phyloP scores from a whole-genome alignment of 2,888 invertebrate genomes.

The Frankliniella fusca region DNA sequence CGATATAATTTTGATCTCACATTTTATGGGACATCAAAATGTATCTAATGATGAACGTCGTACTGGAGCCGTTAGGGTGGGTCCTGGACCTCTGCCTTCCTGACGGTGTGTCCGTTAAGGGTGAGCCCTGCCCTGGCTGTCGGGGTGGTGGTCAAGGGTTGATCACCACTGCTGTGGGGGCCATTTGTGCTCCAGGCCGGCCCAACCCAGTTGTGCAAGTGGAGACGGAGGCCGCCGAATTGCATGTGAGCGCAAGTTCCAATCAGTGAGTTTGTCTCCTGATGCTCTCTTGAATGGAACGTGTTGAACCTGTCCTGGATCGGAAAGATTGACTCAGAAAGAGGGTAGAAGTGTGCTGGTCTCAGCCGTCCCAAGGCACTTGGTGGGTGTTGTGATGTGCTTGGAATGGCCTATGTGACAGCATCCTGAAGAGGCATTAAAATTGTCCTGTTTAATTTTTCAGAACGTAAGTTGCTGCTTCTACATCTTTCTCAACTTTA shows the following conservation, averaged over 20 bases:
- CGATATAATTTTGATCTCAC: no score
- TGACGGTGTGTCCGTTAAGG: no score
- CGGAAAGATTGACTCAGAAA: slow-evolving; percentile 9
- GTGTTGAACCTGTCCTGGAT: slow-evolving; percentile 11
- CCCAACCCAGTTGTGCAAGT: neutral
- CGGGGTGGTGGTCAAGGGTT: slow-evolving; percentile 13
- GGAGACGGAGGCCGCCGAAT: neutral
- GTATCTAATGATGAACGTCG: no score
- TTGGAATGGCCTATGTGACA: neutral
- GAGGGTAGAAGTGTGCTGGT: slow-evolving; percentile 12
- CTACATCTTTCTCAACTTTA: neutral
- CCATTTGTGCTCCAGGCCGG: neutral
- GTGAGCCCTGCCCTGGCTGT: slow-evolving; percentile 12
- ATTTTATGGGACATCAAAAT: neutral
- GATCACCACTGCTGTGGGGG: slow-evolving; percentile 4
- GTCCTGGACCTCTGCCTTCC: no score
- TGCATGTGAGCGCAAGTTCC: slow-evolving; percentile 18
- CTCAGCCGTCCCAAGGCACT: slow-evolving; percentile 7
- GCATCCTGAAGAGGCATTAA: neutral
- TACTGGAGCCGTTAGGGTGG: slow-evolving; percentile 3
- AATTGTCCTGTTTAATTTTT: neutral
- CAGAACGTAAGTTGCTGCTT: slow-evolving; percentile 14
- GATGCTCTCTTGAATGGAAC: neutral
- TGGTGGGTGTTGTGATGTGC: neutral
- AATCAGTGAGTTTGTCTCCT: slow-evolving; percentile 16